A percentile compares a stretch with the other conserved stretches of the same genome.
phyloP scores from a whole-genome alignment of 2,888 invertebrate species.

The Lasioglossum leucozonium region DNA sequence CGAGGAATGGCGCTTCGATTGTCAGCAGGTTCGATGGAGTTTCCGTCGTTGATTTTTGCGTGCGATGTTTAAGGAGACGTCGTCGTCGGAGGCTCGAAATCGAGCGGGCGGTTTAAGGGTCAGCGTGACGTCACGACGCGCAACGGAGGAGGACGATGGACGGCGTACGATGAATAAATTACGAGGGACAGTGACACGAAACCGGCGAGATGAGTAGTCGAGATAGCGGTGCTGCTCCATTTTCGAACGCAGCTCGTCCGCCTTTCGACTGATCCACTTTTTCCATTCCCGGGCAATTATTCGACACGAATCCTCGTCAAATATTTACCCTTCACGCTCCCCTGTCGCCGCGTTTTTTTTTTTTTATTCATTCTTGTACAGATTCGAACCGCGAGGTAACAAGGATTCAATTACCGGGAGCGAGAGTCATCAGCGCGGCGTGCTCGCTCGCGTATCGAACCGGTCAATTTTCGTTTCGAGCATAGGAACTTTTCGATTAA shows the following conservation, averaged over 20 bases:
- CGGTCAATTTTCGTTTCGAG: neutral
- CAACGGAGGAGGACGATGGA: slow-evolving; percentile 63
- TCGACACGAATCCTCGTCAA: slow-evolving; percentile 13
- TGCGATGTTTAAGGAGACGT: slow-evolving; percentile 23
- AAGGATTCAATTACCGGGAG: slow-evolving; percentile 4
- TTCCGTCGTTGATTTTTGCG: neutral
- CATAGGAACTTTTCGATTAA: neutral
- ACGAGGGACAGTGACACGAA: slow-evolving; percentile 74
- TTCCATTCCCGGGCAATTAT: slow-evolving; percentile 35
- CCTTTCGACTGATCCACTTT: slow-evolving; percentile 37
- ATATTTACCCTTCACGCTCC: slow-evolving; percentile 5
- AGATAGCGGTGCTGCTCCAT: slow-evolving; percentile 57
- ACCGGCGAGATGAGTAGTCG: slow-evolving; percentile 60
- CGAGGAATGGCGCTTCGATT: neutral
- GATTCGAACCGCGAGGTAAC: neutral
- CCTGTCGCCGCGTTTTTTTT: neutral
- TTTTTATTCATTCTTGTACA: neutral
- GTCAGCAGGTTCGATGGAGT: neutral
- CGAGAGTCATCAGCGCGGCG: neutral
- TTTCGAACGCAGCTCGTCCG: slow-evolving; percentile 54
- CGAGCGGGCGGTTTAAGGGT: slow-evolving; percentile 67
- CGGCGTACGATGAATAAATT: slow-evolving; percentile 74
- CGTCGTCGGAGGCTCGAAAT: slow-evolving; percentile 41
- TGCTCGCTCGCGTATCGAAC: neutral
- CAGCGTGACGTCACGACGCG: slow-evolving; percentile 61